A percentile compares a stretch with the other conserved stretches of the same genome.
phyloP scores from a whole-genome alignment of 2,888 invertebrate genomes.

The Oscheius onirici region DNA sequence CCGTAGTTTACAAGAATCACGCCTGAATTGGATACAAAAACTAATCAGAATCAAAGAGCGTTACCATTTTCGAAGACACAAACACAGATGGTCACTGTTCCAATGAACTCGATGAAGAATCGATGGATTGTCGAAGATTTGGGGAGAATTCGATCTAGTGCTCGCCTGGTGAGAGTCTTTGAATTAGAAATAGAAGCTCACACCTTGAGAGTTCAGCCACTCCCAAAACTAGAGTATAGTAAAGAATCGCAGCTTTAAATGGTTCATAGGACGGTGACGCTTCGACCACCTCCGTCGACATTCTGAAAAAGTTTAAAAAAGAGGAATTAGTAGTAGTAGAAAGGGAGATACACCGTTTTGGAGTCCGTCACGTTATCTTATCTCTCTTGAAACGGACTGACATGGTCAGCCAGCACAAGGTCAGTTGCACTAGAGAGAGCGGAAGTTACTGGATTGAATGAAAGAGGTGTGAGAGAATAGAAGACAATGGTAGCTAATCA shows the following conservation, averaged over 20 bases:
- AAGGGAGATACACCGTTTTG: no score
- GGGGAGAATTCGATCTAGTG: slow-evolving; percentile 34
- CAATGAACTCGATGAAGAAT: slow-evolving; percentile 47
- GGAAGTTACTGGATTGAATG: no score
- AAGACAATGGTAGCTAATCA: no score
- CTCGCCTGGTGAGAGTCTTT: slow-evolving; percentile 25
- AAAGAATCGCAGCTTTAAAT: neutral
- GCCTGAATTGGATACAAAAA: slow-evolving; percentile 32
- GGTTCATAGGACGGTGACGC: neutral
- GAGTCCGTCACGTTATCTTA: no score
- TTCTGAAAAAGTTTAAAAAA: no score
- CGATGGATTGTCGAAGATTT: slow-evolving; percentile 36
- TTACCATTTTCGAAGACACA: slow-evolving; percentile 53
- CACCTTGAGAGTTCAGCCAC: slow-evolving; percentile 29
- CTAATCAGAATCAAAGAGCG: neutral
- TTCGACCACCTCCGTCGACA: neutral
- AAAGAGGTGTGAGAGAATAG: no score
- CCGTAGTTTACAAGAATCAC: slow-evolving; percentile 49
- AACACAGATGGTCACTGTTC: slow-evolving; percentile 45
- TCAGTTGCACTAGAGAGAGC: no score
- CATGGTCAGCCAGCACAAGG: no score
- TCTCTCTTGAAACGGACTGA: no score
- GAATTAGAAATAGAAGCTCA: neutral
- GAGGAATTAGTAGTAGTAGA: no score
- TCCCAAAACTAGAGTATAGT: slow-evolving; percentile 14